phyloP scores from a whole-genome alignment of 1,140 invertebrate species.

The Zaprionus capensis region DNA sequence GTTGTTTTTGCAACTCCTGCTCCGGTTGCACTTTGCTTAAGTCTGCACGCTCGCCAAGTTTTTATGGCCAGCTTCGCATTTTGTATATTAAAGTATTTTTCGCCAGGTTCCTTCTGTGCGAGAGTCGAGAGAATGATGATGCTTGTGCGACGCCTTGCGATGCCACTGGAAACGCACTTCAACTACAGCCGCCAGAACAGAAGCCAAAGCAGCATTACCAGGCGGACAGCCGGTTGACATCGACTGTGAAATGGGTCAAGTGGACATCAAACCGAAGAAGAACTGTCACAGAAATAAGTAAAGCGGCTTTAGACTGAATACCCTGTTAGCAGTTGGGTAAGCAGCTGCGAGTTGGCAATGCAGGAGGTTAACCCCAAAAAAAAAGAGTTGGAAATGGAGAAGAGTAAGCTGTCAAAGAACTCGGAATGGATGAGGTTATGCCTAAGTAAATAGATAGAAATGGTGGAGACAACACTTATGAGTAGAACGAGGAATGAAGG shows the following conservation, averaged over 20 bases:
- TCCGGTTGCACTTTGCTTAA: conserved; percentile 27
- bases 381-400: neutral
- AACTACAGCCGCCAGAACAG: neutral
- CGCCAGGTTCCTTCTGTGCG: conserved; percentile 16
- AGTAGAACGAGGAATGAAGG: neutral
- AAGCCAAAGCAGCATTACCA: conserved; percentile 1
- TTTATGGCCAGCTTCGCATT: conserved; percentile 26
- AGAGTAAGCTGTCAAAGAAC: too few species aligned
- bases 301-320: neutral
- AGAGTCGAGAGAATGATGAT: conserved; percentile 13
- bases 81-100: conserved; percentile 40
- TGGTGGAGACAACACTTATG: neutral
- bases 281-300: conserved; percentile 12
- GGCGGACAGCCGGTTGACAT: conserved; percentile 32
- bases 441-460: neutral
- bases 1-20: conserved; percentile 18
- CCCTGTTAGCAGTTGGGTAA: neutral
- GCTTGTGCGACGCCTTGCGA: conserved; percentile 28
- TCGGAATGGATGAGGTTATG: neutral
- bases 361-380: neutral
- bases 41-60: conserved; percentile 30
- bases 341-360: neutral
- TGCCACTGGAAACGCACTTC: conserved; percentile 27
- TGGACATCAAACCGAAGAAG: conserved; percentile 27
- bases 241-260: conserved; percentile 34